Evolutionary conservation across 2,888 invertebrate species (phyloP).

Genomic region (Galerucella calmariensis): DNA sequence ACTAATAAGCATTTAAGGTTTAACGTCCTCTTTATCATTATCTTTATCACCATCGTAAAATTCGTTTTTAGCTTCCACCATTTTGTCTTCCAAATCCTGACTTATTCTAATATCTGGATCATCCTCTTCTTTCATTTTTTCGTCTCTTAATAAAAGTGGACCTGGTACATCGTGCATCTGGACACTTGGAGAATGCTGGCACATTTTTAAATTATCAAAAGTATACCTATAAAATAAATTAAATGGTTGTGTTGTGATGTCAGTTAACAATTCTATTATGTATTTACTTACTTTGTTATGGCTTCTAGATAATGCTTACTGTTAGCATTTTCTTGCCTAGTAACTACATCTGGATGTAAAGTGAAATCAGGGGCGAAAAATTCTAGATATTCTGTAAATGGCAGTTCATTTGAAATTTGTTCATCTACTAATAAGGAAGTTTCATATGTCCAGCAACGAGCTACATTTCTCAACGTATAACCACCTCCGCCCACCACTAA

Average conservation of each 20-base stretch:
- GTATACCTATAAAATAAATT: slow-evolving; percentile 71
- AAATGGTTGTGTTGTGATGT: background rate
- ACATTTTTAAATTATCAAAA: slow-evolving; percentile 92
- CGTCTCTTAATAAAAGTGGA: slow-evolving; percentile 80
- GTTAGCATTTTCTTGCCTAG: slow-evolving; percentile 91
- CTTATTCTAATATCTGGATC: slow-evolving; percentile 86
- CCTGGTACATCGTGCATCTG: slow-evolving; percentile 97
- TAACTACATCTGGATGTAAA: slow-evolving; percentile 91
- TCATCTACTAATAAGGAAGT: slow-evolving; percentile 94
- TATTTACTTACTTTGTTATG: slow-evolving; percentile 73
- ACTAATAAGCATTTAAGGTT: slow-evolving; percentile 54
- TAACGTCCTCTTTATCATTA: slow-evolving; percentile 78
- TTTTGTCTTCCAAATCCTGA: slow-evolving; percentile 82
- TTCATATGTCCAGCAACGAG: slow-evolving; percentile 99
- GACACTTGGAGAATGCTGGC: slow-evolving; percentile 93
- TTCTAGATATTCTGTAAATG: slow-evolving; percentile 95
- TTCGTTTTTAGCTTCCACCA: slow-evolving; percentile 86
- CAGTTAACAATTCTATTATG: background rate
- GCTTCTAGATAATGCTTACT: slow-evolving; percentile 94
- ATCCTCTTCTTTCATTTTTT: slow-evolving; percentile 77
- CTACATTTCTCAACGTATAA: slow-evolving; percentile 96
- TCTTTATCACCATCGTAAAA: slow-evolving; percentile 92
- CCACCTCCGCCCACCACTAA: slow-evolving; percentile 73
- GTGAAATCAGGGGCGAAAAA: slow-evolving; percentile 98
- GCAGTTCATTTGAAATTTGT: slow-evolving; percentile 92